Conservation (phyloP, 2,797 vertebrate species). For the Huso huso region DNA sequence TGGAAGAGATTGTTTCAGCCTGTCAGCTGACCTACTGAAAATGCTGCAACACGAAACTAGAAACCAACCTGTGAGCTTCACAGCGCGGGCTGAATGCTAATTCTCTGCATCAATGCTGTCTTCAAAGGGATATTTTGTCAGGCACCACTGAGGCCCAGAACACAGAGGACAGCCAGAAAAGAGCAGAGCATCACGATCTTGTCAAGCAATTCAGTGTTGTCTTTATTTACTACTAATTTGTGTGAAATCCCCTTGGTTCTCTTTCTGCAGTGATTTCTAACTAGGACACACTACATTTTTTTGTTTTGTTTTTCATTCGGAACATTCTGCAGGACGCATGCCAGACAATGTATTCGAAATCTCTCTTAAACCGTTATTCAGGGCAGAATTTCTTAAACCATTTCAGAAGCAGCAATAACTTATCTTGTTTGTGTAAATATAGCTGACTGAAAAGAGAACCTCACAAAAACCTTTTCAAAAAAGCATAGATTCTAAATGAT, state of each 20-base stretch:
- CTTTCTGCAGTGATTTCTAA: too few relatives aligned
- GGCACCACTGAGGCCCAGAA: slow-evolving; percentile 22
- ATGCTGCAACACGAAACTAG: slow-evolving; percentile 50
- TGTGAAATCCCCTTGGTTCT: not conserved
- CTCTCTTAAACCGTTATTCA: too few relatives aligned
- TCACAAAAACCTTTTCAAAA: slow-evolving; percentile 11
- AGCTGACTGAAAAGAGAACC: too few relatives aligned
- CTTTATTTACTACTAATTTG: not conserved
- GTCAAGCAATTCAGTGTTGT: not conserved
- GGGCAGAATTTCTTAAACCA: too few relatives aligned
- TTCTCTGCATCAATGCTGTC: slow-evolving; percentile 62
- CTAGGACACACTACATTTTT: too few relatives aligned
- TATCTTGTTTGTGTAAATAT: too few relatives aligned
- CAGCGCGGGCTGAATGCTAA: slow-evolving; percentile 64
- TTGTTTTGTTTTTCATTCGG: too few relatives aligned
- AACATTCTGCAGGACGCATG: too few relatives aligned
- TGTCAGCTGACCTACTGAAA: slow-evolving; percentile 54
- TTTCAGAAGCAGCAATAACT: too few relatives aligned
- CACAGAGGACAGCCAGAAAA: slow-evolving; percentile 28
- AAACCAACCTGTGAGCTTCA: slow-evolving; percentile 60
- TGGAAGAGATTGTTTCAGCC: slow-evolving; percentile 43
- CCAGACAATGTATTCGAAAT: too few relatives aligned
- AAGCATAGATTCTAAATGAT: slow-evolving; percentile 8
- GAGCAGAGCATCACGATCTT: slow-evolving; percentile 23
- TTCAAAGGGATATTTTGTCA: slow-evolving; percentile 52